These are phyloP conservation scores for Embiotoca jacksoni DNA, from an alignment of 2,113 vertebrate genomes.

Conservation along the genomic window DNA sequence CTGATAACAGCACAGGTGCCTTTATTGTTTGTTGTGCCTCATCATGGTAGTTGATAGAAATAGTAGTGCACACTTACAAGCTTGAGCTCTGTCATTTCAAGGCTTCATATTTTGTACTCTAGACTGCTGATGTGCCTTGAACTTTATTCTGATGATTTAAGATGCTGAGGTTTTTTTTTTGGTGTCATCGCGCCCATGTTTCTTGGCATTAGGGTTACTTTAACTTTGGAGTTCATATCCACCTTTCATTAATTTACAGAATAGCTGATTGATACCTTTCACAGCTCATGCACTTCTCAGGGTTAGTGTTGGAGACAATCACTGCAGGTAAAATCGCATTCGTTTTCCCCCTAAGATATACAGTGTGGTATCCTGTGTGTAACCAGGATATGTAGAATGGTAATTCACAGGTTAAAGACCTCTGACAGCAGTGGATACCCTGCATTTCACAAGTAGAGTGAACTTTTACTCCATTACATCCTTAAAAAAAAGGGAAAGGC, in stretches of 20 bases:
- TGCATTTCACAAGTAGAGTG: constrained; percentile 1
- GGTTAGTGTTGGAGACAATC: constrained; percentile 67
- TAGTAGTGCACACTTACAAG: constrained; percentile 7
- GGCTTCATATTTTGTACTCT: constrained; percentile 50
- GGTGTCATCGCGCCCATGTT: constrained; percentile 26
- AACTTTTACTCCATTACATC: background rate
- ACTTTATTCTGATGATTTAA: constrained; percentile 32
- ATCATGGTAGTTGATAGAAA: constrained; percentile 6
- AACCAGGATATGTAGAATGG: background rate
- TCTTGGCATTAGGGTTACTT: constrained; percentile 13
- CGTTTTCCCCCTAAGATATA: constrained; percentile 9
- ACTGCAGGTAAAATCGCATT: constrained; percentile 25
- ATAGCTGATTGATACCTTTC: constrained; percentile 3
- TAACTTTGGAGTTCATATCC: constrained; percentile 14
- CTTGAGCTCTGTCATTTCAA: constrained; percentile 58
- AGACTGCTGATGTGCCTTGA: constrained; percentile 61
- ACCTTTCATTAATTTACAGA: background rate
- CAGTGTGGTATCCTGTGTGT: background rate
- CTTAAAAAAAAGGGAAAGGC: constrained; percentile 37
- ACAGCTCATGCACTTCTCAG: constrained; percentile 58
- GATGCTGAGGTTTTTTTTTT: constrained; percentile 44
- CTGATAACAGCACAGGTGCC: constrained; percentile 24
- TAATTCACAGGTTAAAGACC: background rate
- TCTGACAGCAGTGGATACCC: background rate
- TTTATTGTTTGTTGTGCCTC: constrained; percentile 19